Evolutionary conservation across 2,888 invertebrate species (phyloP), one percentile per base, ranked within the genome.

Genomic region (Chloroclysta siterata): DNA sequence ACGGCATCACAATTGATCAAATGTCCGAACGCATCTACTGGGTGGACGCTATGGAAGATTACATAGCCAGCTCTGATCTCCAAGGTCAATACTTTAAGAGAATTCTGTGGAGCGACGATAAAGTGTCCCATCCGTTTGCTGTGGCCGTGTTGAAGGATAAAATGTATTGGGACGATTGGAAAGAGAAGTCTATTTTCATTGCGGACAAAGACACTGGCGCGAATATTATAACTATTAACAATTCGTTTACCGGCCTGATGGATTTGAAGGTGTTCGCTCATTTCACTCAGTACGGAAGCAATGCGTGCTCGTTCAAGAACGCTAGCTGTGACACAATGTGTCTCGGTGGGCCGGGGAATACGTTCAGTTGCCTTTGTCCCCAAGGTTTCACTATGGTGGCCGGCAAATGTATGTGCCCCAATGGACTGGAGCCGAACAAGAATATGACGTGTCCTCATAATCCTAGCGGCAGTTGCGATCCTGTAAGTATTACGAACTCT

Each of bases 131-230:
- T 93, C 98, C 98, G 5, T 98, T 97, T 79, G 96, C 97, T 0
- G 96, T 98, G 0, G 97, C 96, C 0, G 95, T 98, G 0, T 95
- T 97, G 77, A 98, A 98, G 85, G 96, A 97, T 76, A 94, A 94
- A 72, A 95, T 98, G 94, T 98, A 96, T 78, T 98, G 98, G 98
- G 97, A 98, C 77, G 98, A 98, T 82, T 97, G 97, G 97, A 96
- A 96, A 73, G 95, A 95, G 53, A 95, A 96, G 63, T 95, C 95
- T 29, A 96, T 98, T 60, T 97, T 96, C 78, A 94, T 95, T 5
- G 96, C 97, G 0, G 96, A 97, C 75, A 98, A 97, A 81, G 95
- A 96, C 78, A 94, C 94, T 53, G 96, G 96, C 0, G 88, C 93
- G 2, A 94, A 94, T 33, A 91, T 96, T 13, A 85, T 91, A 11